Evolutionary conservation across 2,113 vertebrate species (phyloP).

Genomic region (Nannospalax galili): DNA sequence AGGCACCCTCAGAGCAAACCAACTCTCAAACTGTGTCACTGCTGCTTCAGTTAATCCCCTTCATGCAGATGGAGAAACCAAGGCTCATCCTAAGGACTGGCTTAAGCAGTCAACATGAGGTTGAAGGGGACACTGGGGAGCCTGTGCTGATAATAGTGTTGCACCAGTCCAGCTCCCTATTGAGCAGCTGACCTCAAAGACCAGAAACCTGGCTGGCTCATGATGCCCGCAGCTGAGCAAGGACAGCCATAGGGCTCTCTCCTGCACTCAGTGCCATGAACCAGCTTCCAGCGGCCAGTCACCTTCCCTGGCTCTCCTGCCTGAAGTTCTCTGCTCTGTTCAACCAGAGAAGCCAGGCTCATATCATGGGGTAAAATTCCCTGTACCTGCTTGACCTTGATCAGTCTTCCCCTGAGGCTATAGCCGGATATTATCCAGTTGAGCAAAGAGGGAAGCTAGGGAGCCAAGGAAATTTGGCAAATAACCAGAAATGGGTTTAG

Average conservation of each 20-base stretch:
- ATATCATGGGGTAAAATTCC: background rate
- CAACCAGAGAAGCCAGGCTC: background rate
- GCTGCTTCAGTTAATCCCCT: background rate
- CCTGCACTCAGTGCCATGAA: background rate
- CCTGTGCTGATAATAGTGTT: background rate
- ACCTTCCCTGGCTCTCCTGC: background rate
- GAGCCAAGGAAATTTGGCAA: conserved; percentile 7
- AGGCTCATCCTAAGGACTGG: background rate
- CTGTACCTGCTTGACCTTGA: conserved; percentile 32
- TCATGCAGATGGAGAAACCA: background rate
- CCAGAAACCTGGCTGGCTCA: background rate
- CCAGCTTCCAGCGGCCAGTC: background rate
- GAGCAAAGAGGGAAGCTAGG: conserved; percentile 28
- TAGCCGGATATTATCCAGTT: conserved; percentile 57
- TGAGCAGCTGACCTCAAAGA: background rate
- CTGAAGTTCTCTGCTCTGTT: background rate
- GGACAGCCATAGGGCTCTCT: background rate
- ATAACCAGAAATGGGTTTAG: background rate
- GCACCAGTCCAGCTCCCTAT: background rate
- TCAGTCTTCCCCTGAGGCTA: background rate
- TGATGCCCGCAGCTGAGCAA: background rate
- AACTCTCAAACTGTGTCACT: background rate
- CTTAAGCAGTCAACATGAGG: background rate
- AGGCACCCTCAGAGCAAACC: background rate
- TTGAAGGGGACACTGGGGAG: background rate